A percentile compares a stretch with the other conserved stretches of the same genome.
Conservation (phyloP, 53 echinoderm and acorn worm genomes). For the Glandiceps talaboti region DNA sequence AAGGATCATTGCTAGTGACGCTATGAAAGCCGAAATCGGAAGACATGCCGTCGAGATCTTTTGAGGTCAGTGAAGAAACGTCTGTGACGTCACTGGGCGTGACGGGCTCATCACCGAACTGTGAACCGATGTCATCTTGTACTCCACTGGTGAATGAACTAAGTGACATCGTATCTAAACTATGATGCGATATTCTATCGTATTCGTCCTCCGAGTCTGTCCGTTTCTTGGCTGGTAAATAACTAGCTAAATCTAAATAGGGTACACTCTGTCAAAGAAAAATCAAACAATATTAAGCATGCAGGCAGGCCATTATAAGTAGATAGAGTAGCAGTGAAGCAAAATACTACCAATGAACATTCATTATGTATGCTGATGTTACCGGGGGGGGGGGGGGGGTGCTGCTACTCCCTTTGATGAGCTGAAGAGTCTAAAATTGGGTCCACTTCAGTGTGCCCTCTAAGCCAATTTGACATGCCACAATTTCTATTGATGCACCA, state of each 20-base stretch:
- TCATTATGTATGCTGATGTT: too few relatives aligned
- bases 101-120: neutral
- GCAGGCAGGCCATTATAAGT: too few relatives aligned
- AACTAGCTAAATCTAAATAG: conserved; percentile 91
- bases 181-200: conserved; percentile 28
- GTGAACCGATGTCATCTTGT: neutral
- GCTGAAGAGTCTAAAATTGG: too few relatives aligned
- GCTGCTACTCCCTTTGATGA: too few relatives aligned
- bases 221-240: conserved; percentile 66
- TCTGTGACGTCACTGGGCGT: neutral
- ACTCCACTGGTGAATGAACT: conserved; percentile 12
- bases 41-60: neutral
- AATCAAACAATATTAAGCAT: too few relatives aligned
- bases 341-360: too few relatives aligned
- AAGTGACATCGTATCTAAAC: conserved; percentile 9
- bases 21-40: neutral
- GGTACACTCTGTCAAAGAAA: conserved; percentile 62
- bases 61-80: neutral
- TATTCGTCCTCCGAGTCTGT: conserved; percentile 31
- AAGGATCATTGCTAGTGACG: neutral
- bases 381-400: too few relatives aligned
- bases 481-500: too few relatives aligned
- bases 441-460: too few relatives aligned
- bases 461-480: too few relatives aligned
- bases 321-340: too few relatives aligned